Evolutionary conservation across 2,113 vertebrate species (phyloP), one percentile per base, ranked within the genome.

Genomic region (Lagopus leucura): DNA sequence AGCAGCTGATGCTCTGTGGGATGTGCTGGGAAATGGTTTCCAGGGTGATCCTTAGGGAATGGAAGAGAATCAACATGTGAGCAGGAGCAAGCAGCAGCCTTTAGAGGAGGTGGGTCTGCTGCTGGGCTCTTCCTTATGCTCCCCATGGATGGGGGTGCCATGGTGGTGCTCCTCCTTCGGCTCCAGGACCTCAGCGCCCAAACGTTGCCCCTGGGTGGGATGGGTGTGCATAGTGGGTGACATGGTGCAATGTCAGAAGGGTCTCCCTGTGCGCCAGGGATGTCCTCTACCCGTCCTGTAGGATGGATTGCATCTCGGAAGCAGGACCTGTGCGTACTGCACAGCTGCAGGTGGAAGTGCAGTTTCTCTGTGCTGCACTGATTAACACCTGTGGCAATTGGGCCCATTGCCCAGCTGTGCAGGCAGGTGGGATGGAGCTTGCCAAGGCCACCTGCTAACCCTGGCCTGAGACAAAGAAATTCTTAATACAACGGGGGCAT

Each of bases 281-380:
- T 40, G 36, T 21, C 20, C 24, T 78, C 20, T n/a, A 0, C 21
- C 36, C 45, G 38, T 52, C 2, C 0, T 61, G 34, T 28, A 55
- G 60, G 2, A 18, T 67, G 38, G 12, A 20, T 48, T 67, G 52
- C 52, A 17, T 54, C 52, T 54, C 27, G 2, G 52, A 54, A 45
- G 16, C 18, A 16, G 36, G 27, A 45, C 21, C 10, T 28, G 28
- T 19, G n/a, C 58, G 58, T 28, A 40, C 27, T 87, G 72, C 38
- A 13, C 1, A 1, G 34, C 1, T 1, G 18, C 40, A 47, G 2
- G 5, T n/a, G n/a, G 65, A 43, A 16, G 2, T 57, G 34, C 6
- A 3, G 15, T 43, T 25, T 52, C 60, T 42, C 58, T n/a, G 32
- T 32, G 28, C 42, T 75, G 55, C 58, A 5, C 63, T 40, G 27